phyloP scores from a whole-genome alignment of 2,888 invertebrate species.

The Pomacea canaliculata region DNA sequence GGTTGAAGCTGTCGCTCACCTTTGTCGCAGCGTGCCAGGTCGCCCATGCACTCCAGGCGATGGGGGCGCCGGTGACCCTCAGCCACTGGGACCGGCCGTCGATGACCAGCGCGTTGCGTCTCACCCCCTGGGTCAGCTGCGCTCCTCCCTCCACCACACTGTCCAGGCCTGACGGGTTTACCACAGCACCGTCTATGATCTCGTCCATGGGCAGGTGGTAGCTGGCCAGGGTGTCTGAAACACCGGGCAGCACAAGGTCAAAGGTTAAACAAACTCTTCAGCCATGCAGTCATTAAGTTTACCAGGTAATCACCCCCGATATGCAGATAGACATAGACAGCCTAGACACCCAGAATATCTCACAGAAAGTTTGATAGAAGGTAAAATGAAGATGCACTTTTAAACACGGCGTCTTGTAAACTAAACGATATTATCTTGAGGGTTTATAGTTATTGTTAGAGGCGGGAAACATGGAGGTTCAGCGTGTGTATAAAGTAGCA shows the following conservation, averaged over 20 bases:
- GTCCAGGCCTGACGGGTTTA: slow-evolving; percentile 66
- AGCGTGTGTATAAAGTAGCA: too few relatives aligned
- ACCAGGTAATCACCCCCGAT: too few relatives aligned
- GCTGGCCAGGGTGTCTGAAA: slow-evolving; percentile 50
- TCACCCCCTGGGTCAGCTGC: slow-evolving; percentile 49
- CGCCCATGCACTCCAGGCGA: slow-evolving; percentile 65
- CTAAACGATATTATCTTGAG: too few relatives aligned
- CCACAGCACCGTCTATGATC: slow-evolving; percentile 41
- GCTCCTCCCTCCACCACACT: slow-evolving; percentile 52
- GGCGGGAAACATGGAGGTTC: too few relatives aligned
- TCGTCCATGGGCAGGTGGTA: slow-evolving; percentile 66
- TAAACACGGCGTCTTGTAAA: too few relatives aligned
- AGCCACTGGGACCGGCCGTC: slow-evolving; percentile 50
- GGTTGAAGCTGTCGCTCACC: slow-evolving; percentile 45
- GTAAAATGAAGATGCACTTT: too few relatives aligned
- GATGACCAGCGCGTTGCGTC: slow-evolving; percentile 57
- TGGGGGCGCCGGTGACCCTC: slow-evolving; percentile 62
- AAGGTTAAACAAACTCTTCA: background rate
- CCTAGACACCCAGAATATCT: too few relatives aligned
- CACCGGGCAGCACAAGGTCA: background rate
- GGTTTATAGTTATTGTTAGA: too few relatives aligned
- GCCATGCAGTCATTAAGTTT: too few relatives aligned
- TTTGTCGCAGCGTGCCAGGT: slow-evolving; percentile 58
- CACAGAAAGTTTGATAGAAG: too few relatives aligned
- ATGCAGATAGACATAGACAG: too few relatives aligned